Evolutionary conservation across 2,113 vertebrate genomes (phyloP), one percentile per base, ranked within the genome.

Genomic region (Sebastes schlegelii): DNA sequence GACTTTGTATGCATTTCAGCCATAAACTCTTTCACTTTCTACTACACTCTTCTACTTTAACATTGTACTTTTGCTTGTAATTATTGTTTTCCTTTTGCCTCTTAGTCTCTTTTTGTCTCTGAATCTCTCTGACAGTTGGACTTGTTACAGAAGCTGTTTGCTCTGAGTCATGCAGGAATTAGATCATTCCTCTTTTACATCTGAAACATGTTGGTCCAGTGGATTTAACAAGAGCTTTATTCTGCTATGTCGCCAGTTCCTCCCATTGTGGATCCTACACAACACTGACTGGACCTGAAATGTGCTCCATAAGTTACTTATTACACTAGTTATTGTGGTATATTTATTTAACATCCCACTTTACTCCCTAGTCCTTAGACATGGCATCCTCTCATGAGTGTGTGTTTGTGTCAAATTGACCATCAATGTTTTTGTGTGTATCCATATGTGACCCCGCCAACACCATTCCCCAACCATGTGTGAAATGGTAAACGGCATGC

Each of bases 391-490:
- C 26, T 26, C 26, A 26, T 34, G 3, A 34, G n/a, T 58, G 51
- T 64, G 48, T 66, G 34, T 54, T 11, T 70, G 8, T 84, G 70
- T 65, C 40, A 51, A 26, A 63, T 63, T 4, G 26, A 4, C 10
- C 23, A 17, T 74, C 62, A 42, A 14, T 61, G 61, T 57, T 42
- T 65, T 54, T 61, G 23, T 9, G 3, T 55, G 34, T 61, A n/a
- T 14, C 57, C 2, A 2, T 16, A 17, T 66, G 57, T 57, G 23
- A 60, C 54, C 69, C 43, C 6, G 3, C 48, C 58, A 43, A 34
- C 55, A 34, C 67, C 14, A 57, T 80, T 87, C 45, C 57, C 66
- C 54, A 46, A 46, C 57, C 58, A 70, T 78, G 75, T 87, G 82
- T 76, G 79, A 87, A 83, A 85, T 69, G 14, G 17, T 79, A 49